These are phyloP conservation scores for Gymnocypris eckloni DNA, from an alignment of 2,797 vertebrate species.

Conservation along the genomic window DNA sequence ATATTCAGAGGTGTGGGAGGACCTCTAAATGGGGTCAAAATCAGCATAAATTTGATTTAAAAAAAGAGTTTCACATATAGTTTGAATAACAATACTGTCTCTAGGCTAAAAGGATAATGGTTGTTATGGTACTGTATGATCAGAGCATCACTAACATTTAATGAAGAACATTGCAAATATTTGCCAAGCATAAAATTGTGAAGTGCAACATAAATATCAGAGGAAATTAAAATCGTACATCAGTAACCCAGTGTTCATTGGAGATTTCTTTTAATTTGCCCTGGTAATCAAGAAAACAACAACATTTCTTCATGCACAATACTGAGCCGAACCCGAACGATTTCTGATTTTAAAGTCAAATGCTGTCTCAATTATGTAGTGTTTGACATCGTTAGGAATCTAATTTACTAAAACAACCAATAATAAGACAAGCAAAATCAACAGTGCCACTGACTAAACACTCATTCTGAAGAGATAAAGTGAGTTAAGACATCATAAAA, in stretches of 20 bases:
- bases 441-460: not conserved
- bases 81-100: not conserved
- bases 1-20: constrained; percentile 1
- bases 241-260: not conserved
- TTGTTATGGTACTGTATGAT: not conserved
- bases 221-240: not conserved
- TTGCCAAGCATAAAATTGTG: not conserved
- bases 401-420: constrained; percentile 1
- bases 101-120: constrained; percentile 42
- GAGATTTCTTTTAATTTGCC: not conserved
- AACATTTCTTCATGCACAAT: not conserved
- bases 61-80: not conserved
- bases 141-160: not conserved
- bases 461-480: not conserved
- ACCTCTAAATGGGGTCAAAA: constrained; percentile 7
- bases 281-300: not conserved
- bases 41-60: not conserved
- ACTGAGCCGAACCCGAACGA: not conserved
- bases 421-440: constrained; percentile 9
- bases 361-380: not conserved
- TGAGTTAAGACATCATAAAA: not conserved
- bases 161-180: constrained; percentile 1
- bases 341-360: constrained; percentile 6
- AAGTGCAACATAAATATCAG: not conserved
- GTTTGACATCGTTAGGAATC: not conserved